Percentiles rank a stretch among this genome's conserved stretches.
These are phyloP conservation scores for Drosophila takahashii DNA, from an alignment of 1,140 invertebrate species.

Conservation along the genomic window DNA sequence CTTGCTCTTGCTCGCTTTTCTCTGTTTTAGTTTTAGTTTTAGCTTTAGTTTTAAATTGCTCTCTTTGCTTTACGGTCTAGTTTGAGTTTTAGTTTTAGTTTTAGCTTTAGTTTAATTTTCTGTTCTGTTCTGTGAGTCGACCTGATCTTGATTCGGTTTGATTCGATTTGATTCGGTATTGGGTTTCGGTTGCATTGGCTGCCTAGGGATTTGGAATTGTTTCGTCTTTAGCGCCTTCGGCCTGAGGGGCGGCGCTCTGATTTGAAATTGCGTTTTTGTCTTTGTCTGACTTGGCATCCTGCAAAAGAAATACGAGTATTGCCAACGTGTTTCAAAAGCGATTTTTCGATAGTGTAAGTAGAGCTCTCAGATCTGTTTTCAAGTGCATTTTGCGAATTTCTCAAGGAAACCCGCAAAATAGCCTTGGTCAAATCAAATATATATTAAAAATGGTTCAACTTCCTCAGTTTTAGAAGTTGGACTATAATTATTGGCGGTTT, in stretches of 20 bases:
- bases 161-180: slow-evolving; percentile 39
- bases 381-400: not conserved
- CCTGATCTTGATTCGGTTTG: slow-evolving; percentile 27
- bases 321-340: slow-evolving; percentile 43
- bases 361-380: slow-evolving; percentile 9
- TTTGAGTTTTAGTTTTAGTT: slow-evolving; percentile 2
- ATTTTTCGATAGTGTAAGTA: not conserved
- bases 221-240: slow-evolving; percentile 67
- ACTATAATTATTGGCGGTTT: not conserved
- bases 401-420: not conserved
- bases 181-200: slow-evolving; percentile 42
- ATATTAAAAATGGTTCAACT: not conserved
- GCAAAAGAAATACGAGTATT: slow-evolving; percentile 74
- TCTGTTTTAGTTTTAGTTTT: slow-evolving; percentile 4
- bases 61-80: not conserved
- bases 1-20: slow-evolving; percentile 29
- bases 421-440: not conserved
- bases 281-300: slow-evolving; percentile 82
- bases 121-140: slow-evolving; percentile 29
- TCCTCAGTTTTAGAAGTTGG: not conserved
- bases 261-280: slow-evolving; percentile 74
- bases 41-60: not conserved
- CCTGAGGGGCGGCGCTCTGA: slow-evolving; percentile 64
- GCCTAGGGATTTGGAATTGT: slow-evolving; percentile 58
- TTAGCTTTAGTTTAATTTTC: slow-evolving; percentile 1